Evolutionary conservation across 2,888 invertebrate genomes (phyloP).

Genomic region (Tetragonisca angustula): DNA sequence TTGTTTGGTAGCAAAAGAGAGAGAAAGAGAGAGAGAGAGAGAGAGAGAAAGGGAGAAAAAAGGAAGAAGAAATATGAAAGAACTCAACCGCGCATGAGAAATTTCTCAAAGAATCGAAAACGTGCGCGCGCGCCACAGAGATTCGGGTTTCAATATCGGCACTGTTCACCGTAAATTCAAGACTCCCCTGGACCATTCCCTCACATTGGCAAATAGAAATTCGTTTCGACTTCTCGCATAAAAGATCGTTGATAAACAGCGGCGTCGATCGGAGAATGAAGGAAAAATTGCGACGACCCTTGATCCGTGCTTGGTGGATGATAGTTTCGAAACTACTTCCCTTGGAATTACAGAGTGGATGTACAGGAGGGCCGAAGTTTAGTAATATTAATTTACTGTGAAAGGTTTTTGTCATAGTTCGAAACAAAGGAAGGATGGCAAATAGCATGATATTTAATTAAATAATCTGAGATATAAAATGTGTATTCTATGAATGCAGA

Average conservation of each 20-base stretch:
- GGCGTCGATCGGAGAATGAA: slow-evolving; percentile 1
- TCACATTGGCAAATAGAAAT: slow-evolving; percentile 26
- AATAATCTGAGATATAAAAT: neutral
- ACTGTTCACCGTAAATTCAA: slow-evolving; percentile 32
- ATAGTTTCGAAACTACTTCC: neutral
- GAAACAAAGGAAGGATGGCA: neutral
- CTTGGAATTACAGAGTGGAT: neutral
- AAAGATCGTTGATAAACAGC: slow-evolving; percentile 13
- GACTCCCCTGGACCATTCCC: slow-evolving; percentile 30
- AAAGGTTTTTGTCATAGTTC: neutral
- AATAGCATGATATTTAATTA: neutral
- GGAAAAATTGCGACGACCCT: slow-evolving; percentile 1
- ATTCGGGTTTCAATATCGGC: slow-evolving; percentile 31
- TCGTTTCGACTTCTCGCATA: slow-evolving; percentile 3
- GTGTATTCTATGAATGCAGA: neutral
- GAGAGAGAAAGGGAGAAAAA: neutral
- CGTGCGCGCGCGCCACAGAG: neutral
- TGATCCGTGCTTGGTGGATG: neutral
- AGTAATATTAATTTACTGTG: neutral
- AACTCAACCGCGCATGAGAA: slow-evolving; percentile 2
- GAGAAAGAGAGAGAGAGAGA: neutral
- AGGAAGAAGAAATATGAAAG: neutral
- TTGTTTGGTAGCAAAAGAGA: neutral
- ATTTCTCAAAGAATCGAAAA: slow-evolving; percentile 10
- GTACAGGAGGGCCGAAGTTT: neutral